phyloP scores from a whole-genome alignment of 1,140 invertebrate genomes.

The Charaxes varanes region DNA sequence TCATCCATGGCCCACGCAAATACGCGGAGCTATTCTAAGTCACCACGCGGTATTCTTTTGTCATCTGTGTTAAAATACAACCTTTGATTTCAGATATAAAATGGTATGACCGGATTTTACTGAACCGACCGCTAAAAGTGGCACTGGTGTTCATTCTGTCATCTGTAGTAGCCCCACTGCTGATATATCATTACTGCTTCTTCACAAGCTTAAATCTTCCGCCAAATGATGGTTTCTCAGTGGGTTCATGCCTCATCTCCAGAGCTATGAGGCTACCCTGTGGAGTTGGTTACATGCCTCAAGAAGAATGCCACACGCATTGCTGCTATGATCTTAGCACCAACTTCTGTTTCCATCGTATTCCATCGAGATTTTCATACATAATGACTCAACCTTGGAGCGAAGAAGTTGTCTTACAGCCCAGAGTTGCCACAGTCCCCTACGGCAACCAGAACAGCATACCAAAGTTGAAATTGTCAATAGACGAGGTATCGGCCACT shows the following conservation, averaged over 20 bases:
- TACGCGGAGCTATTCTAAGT: too few species aligned
- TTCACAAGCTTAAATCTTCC: slow-evolving; percentile 33
- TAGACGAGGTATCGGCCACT: slow-evolving; percentile 45
- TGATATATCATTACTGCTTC: slow-evolving; percentile 45
- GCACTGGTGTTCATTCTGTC: slow-evolving; percentile 24
- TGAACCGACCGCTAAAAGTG: slow-evolving; percentile 46
- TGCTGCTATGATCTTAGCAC: slow-evolving; percentile 51
- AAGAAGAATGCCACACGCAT: slow-evolving; percentile 39
- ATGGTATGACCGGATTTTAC: slow-evolving; percentile 46
- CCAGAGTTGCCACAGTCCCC: slow-evolving; percentile 43
- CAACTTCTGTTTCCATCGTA: slow-evolving; percentile 46
- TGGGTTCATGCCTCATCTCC: slow-evolving; percentile 45
- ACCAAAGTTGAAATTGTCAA: slow-evolving; percentile 31
- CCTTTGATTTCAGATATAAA: slow-evolving; percentile 44
- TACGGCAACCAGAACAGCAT: slow-evolving; percentile 37
- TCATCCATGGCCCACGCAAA: too few species aligned
- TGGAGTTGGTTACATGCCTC: slow-evolving; percentile 29
- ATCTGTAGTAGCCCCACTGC: slow-evolving; percentile 32
- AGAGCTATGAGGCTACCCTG: slow-evolving; percentile 39
- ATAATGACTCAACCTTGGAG: slow-evolving; percentile 35
- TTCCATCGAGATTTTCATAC: slow-evolving; percentile 57
- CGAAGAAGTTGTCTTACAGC: slow-evolving; percentile 33
- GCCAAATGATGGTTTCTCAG: slow-evolving; percentile 45
- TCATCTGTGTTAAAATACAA: too few species aligned
- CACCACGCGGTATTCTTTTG: too few species aligned